phyloP scores from a whole-genome alignment of 2,888 invertebrate genomes.

The Azorinus chamasolen region DNA sequence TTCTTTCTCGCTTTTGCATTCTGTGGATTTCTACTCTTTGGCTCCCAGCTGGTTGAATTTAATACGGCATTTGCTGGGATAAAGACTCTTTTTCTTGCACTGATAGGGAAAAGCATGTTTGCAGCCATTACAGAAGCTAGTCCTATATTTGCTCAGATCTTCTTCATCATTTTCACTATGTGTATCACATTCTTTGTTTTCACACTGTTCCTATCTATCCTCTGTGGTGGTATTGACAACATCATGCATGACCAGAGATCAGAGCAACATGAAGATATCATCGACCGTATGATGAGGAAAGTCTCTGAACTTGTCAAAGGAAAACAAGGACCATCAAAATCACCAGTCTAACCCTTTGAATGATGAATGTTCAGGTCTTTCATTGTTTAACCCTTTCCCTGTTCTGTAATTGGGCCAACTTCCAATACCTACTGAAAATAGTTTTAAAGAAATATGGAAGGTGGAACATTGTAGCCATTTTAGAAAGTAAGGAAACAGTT shows the following conservation, averaged over 20 bases:
- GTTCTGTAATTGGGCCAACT: no score
- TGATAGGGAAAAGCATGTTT: slow-evolving; percentile 70
- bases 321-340: no score
- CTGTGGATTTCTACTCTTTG: slow-evolving; percentile 65
- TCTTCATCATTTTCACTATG: slow-evolving; percentile 48
- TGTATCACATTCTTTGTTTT: slow-evolving; percentile 49
- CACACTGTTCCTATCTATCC: slow-evolving; percentile 63
- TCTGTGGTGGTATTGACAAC: slow-evolving; percentile 32
- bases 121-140: slow-evolving; percentile 55
- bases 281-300: neutral
- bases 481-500: no score
- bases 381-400: no score
- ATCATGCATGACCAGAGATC: slow-evolving; percentile 11
- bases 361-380: no score
- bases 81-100: slow-evolving; percentile 66
- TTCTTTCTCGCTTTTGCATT: slow-evolving; percentile 62
- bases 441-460: no score
- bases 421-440: no score
- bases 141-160: slow-evolving; percentile 64
- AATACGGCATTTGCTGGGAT: slow-evolving; percentile 55
- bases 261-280: slow-evolving; percentile 12
- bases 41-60: slow-evolving; percentile 53
- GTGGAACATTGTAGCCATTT: no score
- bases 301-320: neutral
- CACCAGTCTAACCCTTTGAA: no score